Evolutionary conservation across 2,797 vertebrate species (phyloP).

Genomic region (Mus minutoides): DNA sequence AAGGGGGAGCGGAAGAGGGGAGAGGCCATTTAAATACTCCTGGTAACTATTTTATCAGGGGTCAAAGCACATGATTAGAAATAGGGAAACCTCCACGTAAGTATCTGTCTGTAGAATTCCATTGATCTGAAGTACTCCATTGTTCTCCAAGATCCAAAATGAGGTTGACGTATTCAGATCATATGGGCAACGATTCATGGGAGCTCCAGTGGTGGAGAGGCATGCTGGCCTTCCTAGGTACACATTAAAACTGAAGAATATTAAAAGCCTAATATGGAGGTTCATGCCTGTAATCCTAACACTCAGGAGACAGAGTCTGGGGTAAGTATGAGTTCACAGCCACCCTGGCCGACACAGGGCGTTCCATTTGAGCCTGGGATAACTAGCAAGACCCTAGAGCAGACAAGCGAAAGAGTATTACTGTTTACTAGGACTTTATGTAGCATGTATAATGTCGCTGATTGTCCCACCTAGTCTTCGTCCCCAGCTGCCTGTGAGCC

Average conservation of each 20-base stretch:
- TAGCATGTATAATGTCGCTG: no score
- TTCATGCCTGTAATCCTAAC: not conserved
- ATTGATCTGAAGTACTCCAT: slow-evolving; percentile 33
- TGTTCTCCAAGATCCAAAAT: slow-evolving; percentile 22
- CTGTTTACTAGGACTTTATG: not conserved
- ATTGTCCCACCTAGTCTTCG: not conserved
- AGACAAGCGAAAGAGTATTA: slow-evolving; percentile 7
- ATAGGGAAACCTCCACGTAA: accelerated
- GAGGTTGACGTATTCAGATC: not conserved
- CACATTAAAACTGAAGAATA: slow-evolving; percentile 19
- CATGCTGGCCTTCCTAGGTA: not conserved
- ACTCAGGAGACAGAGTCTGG: not conserved
- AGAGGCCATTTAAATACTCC: not conserved
- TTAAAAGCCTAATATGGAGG: not conserved
- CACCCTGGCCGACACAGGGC: not conserved
- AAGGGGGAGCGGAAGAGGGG: accelerated
- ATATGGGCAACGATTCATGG: not conserved
- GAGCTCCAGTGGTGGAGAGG: not conserved
- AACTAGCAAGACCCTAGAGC: not conserved
- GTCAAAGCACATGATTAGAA: not conserved
- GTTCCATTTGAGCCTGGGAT: not conserved
- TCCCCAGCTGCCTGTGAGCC: not conserved
- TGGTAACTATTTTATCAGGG: not conserved
- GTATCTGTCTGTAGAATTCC: not conserved
- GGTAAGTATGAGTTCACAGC: not conserved